These are phyloP conservation scores for Emydoidea blandingii DNA, from an alignment of 2,797 vertebrate species.

Conservation along the genomic window DNA sequence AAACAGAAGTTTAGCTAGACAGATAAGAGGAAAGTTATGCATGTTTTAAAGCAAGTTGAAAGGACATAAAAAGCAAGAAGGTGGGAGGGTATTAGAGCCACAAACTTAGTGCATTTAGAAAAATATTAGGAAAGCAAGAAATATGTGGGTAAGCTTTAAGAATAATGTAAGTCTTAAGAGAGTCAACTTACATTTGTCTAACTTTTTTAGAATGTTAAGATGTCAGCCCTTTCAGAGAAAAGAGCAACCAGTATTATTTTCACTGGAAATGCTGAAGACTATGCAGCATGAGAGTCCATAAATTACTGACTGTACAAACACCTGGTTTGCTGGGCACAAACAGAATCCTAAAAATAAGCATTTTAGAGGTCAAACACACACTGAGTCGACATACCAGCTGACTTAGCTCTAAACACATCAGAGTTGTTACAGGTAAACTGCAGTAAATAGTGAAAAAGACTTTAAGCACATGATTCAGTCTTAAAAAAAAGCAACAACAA, in stretches of 20 bases:
- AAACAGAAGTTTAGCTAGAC: neutral
- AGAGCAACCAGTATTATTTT: neutral
- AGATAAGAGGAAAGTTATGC: neutral
- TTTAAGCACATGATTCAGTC: neutral
- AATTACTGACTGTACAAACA: neutral
- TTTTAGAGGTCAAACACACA: neutral
- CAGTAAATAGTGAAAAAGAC: too few relatives aligned
- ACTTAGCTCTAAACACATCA: neutral
- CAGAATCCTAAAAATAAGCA: neutral
- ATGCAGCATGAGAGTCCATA: neutral
- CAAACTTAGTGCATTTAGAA: neutral
- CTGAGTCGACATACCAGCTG: neutral
- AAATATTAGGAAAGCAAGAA: neutral
- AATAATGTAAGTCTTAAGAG: neutral
- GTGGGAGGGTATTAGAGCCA: neutral
- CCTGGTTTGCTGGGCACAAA: neutral
- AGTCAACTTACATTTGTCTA: neutral
- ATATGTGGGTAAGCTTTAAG: neutral
- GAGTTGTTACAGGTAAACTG: neutral
- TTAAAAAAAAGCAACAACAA: neutral
- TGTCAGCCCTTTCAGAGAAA: neutral
- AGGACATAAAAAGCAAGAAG: neutral
- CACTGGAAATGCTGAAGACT: neutral
- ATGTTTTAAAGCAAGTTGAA: neutral
- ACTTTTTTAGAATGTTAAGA: neutral